Evolutionary conservation across 2,113 vertebrate species (phyloP), one percentile per base, ranked within the genome.

Genomic region (Pteruthius melanotis): DNA sequence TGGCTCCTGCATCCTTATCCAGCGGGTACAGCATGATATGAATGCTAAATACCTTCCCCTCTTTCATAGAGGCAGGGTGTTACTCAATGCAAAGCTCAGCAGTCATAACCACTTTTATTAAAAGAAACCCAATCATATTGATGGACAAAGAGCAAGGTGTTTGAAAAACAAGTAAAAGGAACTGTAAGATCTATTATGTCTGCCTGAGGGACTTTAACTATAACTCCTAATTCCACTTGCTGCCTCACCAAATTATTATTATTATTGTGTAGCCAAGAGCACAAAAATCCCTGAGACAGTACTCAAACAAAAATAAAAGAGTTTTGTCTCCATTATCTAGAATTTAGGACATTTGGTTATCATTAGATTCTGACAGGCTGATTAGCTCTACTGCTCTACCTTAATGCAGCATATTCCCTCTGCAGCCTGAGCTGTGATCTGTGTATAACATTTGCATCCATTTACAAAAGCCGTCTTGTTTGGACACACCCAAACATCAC

Each of bases 1-100:
- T 39, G 39, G 14, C 20, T 81, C 30, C 80, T 59, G 12, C 20
- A 30, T 72, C 21, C 66, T 83, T 42, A 56, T 20, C 27, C 8
- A 4, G 20, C 5, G 5, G 3, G 3, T 26, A 30, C 21, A 59
- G 13, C 3, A 2, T 18, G 15, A 12, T 35, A 10, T 2, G 35
- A 66, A 70, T 77, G 70, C 18, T 80, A 56, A 81, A 61, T 31
- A 30, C 4, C 3, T 16, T 59, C 3, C 0, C 23, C 22, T 59
- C 12, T 65, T 87, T 52, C 80, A 50, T 2, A 42, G 23, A 15
- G 28, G 39, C 0, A 1, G 16, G 11, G 11, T 60, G 13, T 20
- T 45, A 33, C 37, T 54, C 74, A 71, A 0, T 24, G 65, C 33
- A 78, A 66, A 74, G 39, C 30, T 70, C 81, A 78, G 52, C 27